Base-by-base conservation (phyloP, 2,113 vertebrate genomes). In the Xenopus laevis region DNA sequence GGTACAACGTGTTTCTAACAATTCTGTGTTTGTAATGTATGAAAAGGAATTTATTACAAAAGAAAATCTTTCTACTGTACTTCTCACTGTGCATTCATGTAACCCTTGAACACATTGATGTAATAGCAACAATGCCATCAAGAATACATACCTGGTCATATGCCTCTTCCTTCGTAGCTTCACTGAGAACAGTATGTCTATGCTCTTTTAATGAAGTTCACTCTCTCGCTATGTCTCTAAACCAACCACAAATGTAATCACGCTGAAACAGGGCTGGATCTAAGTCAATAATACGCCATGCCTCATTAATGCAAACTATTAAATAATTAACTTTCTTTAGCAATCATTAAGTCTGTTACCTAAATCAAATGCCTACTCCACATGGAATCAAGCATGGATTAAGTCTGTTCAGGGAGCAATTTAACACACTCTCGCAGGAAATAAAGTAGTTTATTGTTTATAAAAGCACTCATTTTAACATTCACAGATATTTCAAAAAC, bases 1-100 rank as follows among this genome's bases (percentile, higher is more conserved):
- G 17, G 52, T 46, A 47, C 50, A 64, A 69, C 55, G 46, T 18
- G 44, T 70, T 70, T 20, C 50, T 63, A 70, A 70, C 45, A 50
- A 55, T 33, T 23, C 55, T 70, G 15, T 64, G 27, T 64, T 75
- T 50, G 59, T 64, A 62, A 7, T 55, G n/a, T 70, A 71, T 52
- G 45, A 52, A 21, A 63, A 17, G 27, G 23, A 40, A 62, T 69
- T 7, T 65, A 59, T 74, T 50, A 13, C 11, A 12, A 55, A 53
- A n/a, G 1, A 55, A 2, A n/a, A n/a, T 55, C 15, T 55, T 55
- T 9, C 4, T 55, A 8, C 47, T n/a, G 8, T 55, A 55, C 8
- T 55, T n/a, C 16, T 55, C 8, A 9, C 16, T 55, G 17, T 55
- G 1, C 18, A 16, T 55, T 40, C 53, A 55, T 55, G 7, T 55